phyloP scores from a whole-genome alignment of 2,888 invertebrate genomes.

The Elegia similella region DNA sequence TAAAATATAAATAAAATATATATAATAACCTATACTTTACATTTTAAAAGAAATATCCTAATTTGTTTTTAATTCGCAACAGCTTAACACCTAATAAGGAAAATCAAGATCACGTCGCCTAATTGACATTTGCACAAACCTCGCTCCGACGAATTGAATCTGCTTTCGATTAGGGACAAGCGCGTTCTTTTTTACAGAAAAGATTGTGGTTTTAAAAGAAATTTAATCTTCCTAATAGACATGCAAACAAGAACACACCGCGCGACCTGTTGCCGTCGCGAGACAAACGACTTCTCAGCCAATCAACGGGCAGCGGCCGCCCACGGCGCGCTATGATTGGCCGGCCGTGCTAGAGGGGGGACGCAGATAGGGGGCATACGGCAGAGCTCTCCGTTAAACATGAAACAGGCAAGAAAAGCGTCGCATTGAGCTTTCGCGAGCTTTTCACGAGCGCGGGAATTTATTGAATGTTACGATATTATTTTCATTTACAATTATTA shows the following conservation, averaged over 20 bases:
- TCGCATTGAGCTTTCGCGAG: conserved; percentile 78
- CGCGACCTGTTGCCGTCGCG: conserved; percentile 80
- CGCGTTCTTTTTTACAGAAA: conserved; percentile 53
- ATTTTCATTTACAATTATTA: conserved; percentile 19
- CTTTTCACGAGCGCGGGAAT: conserved; percentile 69
- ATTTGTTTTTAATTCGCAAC: neutral
- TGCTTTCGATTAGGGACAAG: conserved; percentile 50
- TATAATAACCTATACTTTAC: too few species aligned
- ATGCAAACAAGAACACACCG: conserved; percentile 75
- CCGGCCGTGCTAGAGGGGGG: conserved; percentile 49
- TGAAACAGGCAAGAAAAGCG: conserved; percentile 77
- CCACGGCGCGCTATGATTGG: conserved; percentile 69
- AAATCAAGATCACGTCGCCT: conserved; percentile 3
- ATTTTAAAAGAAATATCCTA: neutral
- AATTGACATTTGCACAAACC: conserved; percentile 25
- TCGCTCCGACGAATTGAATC: conserved; percentile 50
- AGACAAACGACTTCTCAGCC: conserved; percentile 65
- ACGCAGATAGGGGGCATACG: conserved; percentile 44
- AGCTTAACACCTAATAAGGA: neutral
- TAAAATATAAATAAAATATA: too few species aligned
- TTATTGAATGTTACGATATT: conserved; percentile 29
- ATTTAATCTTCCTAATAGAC: conserved; percentile 80
- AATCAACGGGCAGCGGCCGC: conserved; percentile 71
- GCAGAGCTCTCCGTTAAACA: conserved; percentile 62
- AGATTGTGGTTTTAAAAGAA: conserved; percentile 72